Base-by-base conservation (phyloP, 2,797 vertebrate genomes). In the Xenopus petersii region DNA sequence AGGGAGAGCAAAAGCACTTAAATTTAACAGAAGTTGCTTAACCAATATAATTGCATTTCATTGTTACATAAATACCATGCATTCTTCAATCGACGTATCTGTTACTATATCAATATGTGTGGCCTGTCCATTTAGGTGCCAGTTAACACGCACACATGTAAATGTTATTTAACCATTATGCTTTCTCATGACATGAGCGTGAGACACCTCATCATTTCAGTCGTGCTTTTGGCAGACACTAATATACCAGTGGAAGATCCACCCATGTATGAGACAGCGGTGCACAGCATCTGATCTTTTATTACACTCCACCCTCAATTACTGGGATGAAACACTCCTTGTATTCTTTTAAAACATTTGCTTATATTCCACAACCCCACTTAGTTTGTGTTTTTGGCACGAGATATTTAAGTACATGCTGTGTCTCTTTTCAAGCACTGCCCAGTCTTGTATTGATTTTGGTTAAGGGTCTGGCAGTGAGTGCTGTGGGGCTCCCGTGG, bases 391-490 rank as follows among this genome's bases (percentile, higher is more conserved):
- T 73, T 74, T 75, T 79, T 79, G 77, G 77, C 77, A 79, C 71
- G 70, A 74, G 77, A 62, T 79, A 60, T 70, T 60, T 46, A 26
- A 21, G 68, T 68, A 64, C 51, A 73, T 60, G 60, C n/a, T 42
- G 55, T 51, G 26, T 61, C 30, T 9, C 47, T 36, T 21, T 74
- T 16, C 47, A 60, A 67, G 61, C 46, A 49, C 67, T 66, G 77
- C 71, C 67, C 30, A 61, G 55, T 64, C 56, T 70, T 60, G 15
- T 4, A 49, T 12, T 69, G 3, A 48, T 74, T 70, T 70, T 65
- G 67, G 62, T 74, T 70, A 79, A 60, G 55, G 67, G 55, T 69
- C 42, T 73, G 77, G 77, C 77, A 79, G 77, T 79, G 71, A 74
- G 67, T 70, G 77, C 77, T 79, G 64, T 66, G 71, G 30, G 71